Percentiles rank a stretch among this genome's conserved stretches.
Conservation (phyloP, 2,113 vertebrate genomes). For the Erythrocercus mccallii region DNA sequence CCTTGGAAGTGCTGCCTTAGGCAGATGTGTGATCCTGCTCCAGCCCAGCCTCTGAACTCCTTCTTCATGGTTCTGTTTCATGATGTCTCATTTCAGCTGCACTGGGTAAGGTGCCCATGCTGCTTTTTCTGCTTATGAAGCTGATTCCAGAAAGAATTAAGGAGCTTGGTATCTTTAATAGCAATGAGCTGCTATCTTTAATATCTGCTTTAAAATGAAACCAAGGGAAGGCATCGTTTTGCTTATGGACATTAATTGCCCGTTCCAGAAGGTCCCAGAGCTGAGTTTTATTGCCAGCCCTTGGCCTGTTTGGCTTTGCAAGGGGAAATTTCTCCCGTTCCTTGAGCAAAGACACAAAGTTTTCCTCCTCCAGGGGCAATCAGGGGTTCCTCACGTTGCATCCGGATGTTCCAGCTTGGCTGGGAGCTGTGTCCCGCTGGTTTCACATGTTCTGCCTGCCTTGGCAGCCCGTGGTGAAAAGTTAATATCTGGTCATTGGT, state of each 20-base stretch:
- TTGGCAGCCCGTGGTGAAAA: conserved; percentile 33
- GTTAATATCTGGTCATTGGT: conserved; percentile 62
- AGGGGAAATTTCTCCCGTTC: neutral
- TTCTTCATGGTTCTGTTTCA: neutral
- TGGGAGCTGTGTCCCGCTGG: conserved; percentile 8
- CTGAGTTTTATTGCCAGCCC: neutral
- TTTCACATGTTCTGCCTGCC: neutral
- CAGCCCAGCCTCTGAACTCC: neutral
- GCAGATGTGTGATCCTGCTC: neutral
- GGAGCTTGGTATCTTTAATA: neutral
- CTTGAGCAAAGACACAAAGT: neutral
- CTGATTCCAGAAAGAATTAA: neutral
- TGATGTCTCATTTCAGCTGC: neutral
- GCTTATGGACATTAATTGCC: neutral
- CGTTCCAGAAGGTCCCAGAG: neutral
- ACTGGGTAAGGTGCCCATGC: neutral
- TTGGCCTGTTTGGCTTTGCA: neutral
- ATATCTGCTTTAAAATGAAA: neutral
- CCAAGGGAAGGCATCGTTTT: neutral
- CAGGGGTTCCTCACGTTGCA: accelerated
- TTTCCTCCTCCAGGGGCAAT: neutral
- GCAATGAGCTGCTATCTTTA: neutral
- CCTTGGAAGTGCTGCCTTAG: neutral
- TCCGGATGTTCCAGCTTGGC: neutral
- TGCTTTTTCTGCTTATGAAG: neutral